These are phyloP conservation scores for Thamnophis sirtalis DNA, from an alignment of 2,113 vertebrate species.

Conservation along the genomic window DNA sequence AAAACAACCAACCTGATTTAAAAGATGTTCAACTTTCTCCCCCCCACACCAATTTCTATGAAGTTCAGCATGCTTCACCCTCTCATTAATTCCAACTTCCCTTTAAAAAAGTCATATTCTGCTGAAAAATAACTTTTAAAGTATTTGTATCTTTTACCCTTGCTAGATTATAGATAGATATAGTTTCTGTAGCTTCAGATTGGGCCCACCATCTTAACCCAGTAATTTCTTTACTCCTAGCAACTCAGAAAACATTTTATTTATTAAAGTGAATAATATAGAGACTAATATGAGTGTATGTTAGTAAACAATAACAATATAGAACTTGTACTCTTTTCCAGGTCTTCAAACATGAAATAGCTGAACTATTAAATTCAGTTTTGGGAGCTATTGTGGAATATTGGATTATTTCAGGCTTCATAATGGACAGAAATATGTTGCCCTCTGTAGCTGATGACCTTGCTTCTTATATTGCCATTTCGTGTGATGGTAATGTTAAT, in stretches of 20 bases:
- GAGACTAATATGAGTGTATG: not conserved
- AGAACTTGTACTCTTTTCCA: constrained; percentile 25
- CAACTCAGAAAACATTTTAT: not conserved
- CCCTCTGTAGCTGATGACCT: constrained; percentile 78
- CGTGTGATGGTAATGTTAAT: constrained; percentile 78
- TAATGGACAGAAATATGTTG: constrained; percentile 77
- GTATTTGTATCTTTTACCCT: not conserved
- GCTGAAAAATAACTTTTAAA: not conserved
- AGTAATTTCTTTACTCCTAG: not conserved
- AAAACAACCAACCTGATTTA: not conserved
- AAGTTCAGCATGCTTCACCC: not conserved
- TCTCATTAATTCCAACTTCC: not conserved
- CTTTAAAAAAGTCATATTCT: not conserved
- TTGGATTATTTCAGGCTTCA: constrained; percentile 83
- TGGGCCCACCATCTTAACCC: not conserved
- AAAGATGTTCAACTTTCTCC: not conserved
- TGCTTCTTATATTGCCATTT: constrained; percentile 78
- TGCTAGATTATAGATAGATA: not conserved
- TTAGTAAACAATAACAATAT: not conserved
- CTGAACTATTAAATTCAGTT: constrained; percentile 75
- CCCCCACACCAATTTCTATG: not conserved
- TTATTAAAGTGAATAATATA: not conserved
- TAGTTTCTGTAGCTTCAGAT: not conserved
- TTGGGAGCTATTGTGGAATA: constrained; percentile 85
- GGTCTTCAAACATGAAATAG: constrained; percentile 68